A percentile compares a stretch with the other conserved stretches of the same genome.
Conservation (phyloP, 92 coral and sea anemone genomes). For the Phenganax subtilis region DNA sequence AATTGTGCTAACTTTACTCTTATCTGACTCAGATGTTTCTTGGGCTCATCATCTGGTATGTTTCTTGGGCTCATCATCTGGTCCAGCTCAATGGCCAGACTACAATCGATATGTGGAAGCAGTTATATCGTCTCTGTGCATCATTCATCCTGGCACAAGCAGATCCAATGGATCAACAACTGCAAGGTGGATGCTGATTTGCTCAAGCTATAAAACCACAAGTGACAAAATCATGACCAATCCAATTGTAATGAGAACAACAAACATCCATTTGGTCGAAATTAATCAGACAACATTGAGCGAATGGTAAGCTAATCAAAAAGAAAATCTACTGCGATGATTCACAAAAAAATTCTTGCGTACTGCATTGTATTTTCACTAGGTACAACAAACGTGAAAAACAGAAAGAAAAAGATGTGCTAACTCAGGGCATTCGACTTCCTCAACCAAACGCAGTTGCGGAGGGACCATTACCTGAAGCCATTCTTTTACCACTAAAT, state of each 20-base stretch:
- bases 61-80: constrained; percentile 52
- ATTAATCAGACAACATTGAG: constrained; percentile 24
- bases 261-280: background rate
- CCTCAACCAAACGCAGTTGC: background rate
- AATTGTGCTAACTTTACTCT: background rate
- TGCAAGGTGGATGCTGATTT: constrained; percentile 47
- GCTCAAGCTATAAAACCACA: constrained; percentile 30
- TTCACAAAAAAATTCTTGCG: background rate
- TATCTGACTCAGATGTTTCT: constrained; percentile 45
- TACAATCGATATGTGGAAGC: constrained; percentile 65
- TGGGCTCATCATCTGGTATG: constrained; percentile 50
- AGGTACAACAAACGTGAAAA: constrained; percentile 20
- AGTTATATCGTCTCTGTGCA: constrained; percentile 41
- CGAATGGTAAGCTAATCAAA: background rate
- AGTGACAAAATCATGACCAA: background rate
- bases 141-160: constrained; percentile 41
- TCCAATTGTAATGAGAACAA: background rate
- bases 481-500: constrained; percentile 9
- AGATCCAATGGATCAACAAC: constrained; percentile 32
- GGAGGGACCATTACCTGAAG: background rate
- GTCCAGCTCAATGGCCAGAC: constrained; percentile 66
- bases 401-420: background rate
- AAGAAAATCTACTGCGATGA: background rate
- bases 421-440: background rate
- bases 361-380: background rate